Base-by-base conservation (phyloP, 2,113 vertebrate species). In the Lethenteron reissneri region DNA sequence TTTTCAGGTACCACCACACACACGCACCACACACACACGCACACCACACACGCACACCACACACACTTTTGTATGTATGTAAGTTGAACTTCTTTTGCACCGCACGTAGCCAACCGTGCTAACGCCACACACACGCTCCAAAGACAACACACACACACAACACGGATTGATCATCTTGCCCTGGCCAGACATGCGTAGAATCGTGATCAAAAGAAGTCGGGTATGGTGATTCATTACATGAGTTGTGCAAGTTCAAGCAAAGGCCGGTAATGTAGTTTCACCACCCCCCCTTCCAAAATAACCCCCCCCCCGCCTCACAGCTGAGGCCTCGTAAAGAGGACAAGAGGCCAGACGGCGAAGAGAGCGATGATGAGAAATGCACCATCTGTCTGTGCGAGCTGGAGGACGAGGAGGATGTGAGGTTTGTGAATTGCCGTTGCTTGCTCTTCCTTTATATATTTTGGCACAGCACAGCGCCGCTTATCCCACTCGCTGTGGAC, bases 331-430 rank as follows among this genome's bases (percentile, higher is more conserved):
- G 85, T 79, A 95, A 97, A 79, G 87, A 96, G 80, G 90, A 99
- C 71, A 90, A 88, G 70, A 91, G 96, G 70, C 89, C 92, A 81
- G 89, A 84, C 68, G 88, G 88, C 71, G 94, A 97, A 73, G 92
- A 97, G 81, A 92, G 97, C 78, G 97, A 91, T 4, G 92, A 97
- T 81, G 94, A 99, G 80, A 97, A 99, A 76, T 99, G 94, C 81
- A 99, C 94, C 79, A 99, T 99, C 81, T 99, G 94, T 81, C 83
- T 99, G 79, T 99, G 92, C 75, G 88, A 96, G 82, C 80, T 99
- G 83, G 94, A 99, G 81, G 92, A 99, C 82, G 94, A 92, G 76
- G 92, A 99, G 88, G 94, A 99, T 76, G 94, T 99, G 83, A 91
- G 94, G 94, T 97, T 87, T 85, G 72, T 74, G 72, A 72, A 13